Evolutionary conservation across 1,140 invertebrate genomes (phyloP), one percentile per base, ranked within the genome.

Genomic region (Bombus impatiens): DNA sequence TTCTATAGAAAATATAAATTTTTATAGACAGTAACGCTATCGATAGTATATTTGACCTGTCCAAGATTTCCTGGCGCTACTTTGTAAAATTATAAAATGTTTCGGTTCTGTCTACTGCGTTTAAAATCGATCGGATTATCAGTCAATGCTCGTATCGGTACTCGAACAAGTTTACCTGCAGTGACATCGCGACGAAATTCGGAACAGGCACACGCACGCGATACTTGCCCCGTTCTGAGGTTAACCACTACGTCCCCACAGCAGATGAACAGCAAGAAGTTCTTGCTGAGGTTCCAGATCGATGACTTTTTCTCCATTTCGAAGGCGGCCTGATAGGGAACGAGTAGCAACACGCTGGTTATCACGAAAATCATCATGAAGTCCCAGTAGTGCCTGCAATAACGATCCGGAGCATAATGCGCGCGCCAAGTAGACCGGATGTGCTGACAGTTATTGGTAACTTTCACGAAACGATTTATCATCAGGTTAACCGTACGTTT

Each of bases 221-320:
- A 71, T 72, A 87, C 77, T 94, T 87, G 94, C 94, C 94, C 94
- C 3, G 94, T 95, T 13, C 78, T 83, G n/a, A 92, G 92, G 84
- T 94, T 95, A 53, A 95, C n/a, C 18, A 94, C 1, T 78, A 95
- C 88, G 79, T 95, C 94, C 25, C 76, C 32, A 71, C 89, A 93
- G 53, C 89, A 92, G 1, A 93, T 44, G 1, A 86, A 25, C 15
- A 94, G 47, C 0, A 93, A 3, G 44, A 77, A 47, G 86, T 94
- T 94, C 79, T 95, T 95, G 0, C 89, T 28, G 74, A 89, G 28
- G 1, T 81, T 86, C 93, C 93, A 93, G 9, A 79, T 53, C 25
- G 10, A 2, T 22, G 42, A 82, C 35, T 79, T 59, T 37, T 75
- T 8, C 32, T 28, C 59, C 76, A 94, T 91, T 76, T 92, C 87